Evolutionary conservation across 2,797 vertebrate species (phyloP), one percentile per base, ranked within the genome.

Genomic region (Oreonectes daqikongensis): DNA sequence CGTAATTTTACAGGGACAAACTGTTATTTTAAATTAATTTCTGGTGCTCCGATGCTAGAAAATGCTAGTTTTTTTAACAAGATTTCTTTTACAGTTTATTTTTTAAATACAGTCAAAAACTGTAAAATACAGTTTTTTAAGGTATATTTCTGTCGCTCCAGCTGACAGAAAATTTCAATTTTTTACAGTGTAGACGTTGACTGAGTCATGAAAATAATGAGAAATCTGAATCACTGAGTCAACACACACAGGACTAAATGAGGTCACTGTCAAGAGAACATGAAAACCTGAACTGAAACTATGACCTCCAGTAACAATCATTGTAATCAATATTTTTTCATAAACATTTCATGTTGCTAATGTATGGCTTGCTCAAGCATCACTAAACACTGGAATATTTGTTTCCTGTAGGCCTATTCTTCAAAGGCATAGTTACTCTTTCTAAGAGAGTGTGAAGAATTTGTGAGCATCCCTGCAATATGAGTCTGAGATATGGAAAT

Each of bases 151-250:
- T n/a, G n/a, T n/a, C n/a, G n/a, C n/a, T n/a, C n/a, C n/a, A n/a
- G n/a, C n/a, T n/a, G n/a, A n/a, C n/a, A n/a, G n/a, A n/a, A n/a
- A n/a, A n/a, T n/a, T n/a, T n/a, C n/a, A n/a, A n/a, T n/a, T n/a
- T n/a, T n/a, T n/a, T n/a, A n/a, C n/a, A n/a, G n/a, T n/a, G 44
- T 1, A 69, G 44, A 69, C 22, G 22, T 24, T 11, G 10, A 53
- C 14, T 57, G 53, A 50, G 69, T 71, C 38, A 30, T 59, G 53
- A 2, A 32, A 7, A 11, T 3, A 3, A 38, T 50, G 2, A 52
- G 20, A 64, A 73, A 52, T 64, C n/a, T 52, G 30, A 64, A 26
- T 73, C 71, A 52, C n/a, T 52, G 30, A 64, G 30, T 73, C 71
- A 52, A 6, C 20, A 63, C 44, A 52, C 20, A 73, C 9, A 11